phyloP scores from a whole-genome alignment of 2,113 vertebrate genomes.

The Mirounga angustirostris region DNA sequence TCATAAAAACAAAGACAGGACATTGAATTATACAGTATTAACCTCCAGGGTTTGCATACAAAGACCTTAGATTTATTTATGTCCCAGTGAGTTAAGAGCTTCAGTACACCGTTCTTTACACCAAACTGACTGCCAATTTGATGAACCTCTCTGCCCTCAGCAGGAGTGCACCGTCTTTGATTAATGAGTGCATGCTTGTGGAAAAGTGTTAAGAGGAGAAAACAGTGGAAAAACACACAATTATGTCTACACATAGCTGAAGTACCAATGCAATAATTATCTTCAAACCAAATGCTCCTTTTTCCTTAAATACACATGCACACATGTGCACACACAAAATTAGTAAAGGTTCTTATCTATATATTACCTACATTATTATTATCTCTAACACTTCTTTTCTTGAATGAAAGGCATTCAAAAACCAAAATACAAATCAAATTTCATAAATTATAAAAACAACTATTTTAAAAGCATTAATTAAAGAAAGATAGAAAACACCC shows the following conservation, averaged over 20 bases:
- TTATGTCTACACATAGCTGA: conserved; percentile 83
- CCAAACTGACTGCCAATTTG: conserved; percentile 94
- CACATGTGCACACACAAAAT: not conserved
- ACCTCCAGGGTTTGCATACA: conserved; percentile 97
- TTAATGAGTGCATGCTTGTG: conserved; percentile 93
- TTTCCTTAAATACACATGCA: not conserved
- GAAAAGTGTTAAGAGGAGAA: conserved; percentile 90
- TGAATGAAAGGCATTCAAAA: conserved; percentile 51
- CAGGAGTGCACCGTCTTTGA: conserved; percentile 93
- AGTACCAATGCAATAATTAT: conserved; percentile 78
- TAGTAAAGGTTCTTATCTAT: not conserved
- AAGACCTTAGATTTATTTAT: conserved; percentile 97
- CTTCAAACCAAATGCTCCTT: conserved; percentile 73
- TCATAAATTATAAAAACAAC: conserved; percentile 42
- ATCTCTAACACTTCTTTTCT: conserved; percentile 22
- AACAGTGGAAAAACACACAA: conserved; percentile 88
- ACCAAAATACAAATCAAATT: conserved; percentile 48
- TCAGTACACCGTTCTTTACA: conserved; percentile 92
- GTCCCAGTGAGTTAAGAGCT: conserved; percentile 91
- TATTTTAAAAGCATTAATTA: conserved; percentile 43
- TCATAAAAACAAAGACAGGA: conserved; percentile 96
- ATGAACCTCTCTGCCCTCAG: conserved; percentile 96
- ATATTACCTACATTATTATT: not conserved
- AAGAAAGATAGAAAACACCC: conserved; percentile 39
- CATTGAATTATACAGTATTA: conserved; percentile 98